Evolutionary conservation across 2,888 invertebrate genomes (phyloP).

Genomic region (Eristalinus aeneus): DNA sequence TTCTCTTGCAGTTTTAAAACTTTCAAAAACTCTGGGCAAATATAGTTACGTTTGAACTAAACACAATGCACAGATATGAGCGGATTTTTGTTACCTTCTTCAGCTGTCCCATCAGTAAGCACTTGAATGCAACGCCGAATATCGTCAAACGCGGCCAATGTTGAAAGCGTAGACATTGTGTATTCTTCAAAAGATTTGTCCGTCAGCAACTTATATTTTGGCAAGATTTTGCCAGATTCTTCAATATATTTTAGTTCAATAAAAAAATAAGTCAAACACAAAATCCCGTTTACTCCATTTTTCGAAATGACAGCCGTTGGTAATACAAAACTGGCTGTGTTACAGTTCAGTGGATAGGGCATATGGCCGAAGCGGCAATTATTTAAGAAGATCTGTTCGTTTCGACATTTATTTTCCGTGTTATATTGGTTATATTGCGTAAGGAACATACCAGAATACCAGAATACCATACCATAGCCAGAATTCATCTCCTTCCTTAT

Average conservation of each 20-base stretch:
- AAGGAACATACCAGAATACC: too few species aligned
- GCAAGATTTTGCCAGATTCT: neutral
- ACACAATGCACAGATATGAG: neutral
- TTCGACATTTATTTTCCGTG: neutral
- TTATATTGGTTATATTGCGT: too few species aligned
- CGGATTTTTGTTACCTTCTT: slow-evolving; percentile 82
- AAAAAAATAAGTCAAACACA: neutral
- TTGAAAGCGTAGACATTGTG: slow-evolving; percentile 80
- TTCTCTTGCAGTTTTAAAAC: slow-evolving; percentile 88
- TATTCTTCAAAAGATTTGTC: neutral
- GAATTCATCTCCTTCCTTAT: too few species aligned
- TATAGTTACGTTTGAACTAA: neutral
- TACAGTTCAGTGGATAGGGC: slow-evolving; percentile 20
- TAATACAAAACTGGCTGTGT: slow-evolving; percentile 26
- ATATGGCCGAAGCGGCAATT: neutral
- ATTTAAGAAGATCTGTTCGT: neutral
- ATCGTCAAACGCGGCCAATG: slow-evolving; percentile 88
- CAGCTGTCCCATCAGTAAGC: slow-evolving; percentile 85
- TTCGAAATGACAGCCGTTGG: slow-evolving; percentile 69
- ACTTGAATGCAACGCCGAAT: slow-evolving; percentile 85
- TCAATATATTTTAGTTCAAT: neutral
- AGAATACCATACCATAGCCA: too few species aligned
- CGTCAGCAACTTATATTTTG: neutral
- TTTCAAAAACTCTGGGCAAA: slow-evolving; percentile 85
- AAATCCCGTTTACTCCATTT: slow-evolving; percentile 51